Evolutionary conservation across 2,113 vertebrate genomes (phyloP).

Genomic region (Ctenomys sociabilis): DNA sequence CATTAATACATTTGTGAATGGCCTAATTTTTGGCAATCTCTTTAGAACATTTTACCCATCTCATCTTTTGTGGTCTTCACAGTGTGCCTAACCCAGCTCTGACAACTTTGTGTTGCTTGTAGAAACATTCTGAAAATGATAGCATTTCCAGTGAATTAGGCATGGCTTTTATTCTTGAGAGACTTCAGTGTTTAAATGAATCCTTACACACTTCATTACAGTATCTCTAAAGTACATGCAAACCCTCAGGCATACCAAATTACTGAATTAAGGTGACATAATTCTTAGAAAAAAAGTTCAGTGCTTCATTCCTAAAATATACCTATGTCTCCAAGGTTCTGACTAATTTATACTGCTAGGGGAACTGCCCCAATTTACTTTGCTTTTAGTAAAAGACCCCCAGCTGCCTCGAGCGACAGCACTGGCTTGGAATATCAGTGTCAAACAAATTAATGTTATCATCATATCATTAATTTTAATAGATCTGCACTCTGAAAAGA

Average conservation of each 20-base stretch:
- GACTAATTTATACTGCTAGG: slow-evolving; percentile 77
- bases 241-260: slow-evolving; percentile 80
- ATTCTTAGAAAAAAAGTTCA: slow-evolving; percentile 79
- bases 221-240: slow-evolving; percentile 78
- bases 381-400: slow-evolving; percentile 69
- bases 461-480: slow-evolving; percentile 72
- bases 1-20: slow-evolving; percentile 49
- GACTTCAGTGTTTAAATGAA: slow-evolving; percentile 79
- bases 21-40: slow-evolving; percentile 70
- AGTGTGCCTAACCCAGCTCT: slow-evolving; percentile 63
- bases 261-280: slow-evolving; percentile 83
- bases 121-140: slow-evolving; percentile 63
- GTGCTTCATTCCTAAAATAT: slow-evolving; percentile 74
- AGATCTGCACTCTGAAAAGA: slow-evolving; percentile 50
- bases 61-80: slow-evolving; percentile 44
- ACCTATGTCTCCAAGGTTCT: slow-evolving; percentile 76
- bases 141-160: slow-evolving; percentile 73
- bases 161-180: slow-evolving; percentile 75
- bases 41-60: slow-evolving; percentile 52
- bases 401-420: slow-evolving; percentile 61
- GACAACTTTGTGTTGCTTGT: slow-evolving; percentile 6
- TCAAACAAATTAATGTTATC: slow-evolving; percentile 66
- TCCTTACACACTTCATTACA: slow-evolving; percentile 79
- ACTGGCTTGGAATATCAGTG: slow-evolving; percentile 62
- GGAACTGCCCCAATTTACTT: slow-evolving; percentile 81